Base-by-base conservation (phyloP, 2,113 vertebrate species). In the Centrocercus urophasianus region DNA sequence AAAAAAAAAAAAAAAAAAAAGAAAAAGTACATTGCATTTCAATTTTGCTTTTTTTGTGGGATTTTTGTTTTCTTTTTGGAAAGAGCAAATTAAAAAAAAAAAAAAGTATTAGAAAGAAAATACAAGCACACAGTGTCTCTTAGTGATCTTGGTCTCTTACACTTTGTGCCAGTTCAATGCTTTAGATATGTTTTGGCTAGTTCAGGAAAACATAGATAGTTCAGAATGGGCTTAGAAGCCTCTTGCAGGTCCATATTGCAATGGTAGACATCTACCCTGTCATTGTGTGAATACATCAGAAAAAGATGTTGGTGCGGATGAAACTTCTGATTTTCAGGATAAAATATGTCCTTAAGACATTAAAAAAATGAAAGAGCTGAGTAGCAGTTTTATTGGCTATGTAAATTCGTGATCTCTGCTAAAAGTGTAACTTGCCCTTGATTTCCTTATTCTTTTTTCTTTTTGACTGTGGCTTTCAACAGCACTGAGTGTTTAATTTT, bases 261-360 rank as follows among this genome's bases (percentile, higher is more conserved):
- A 0, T 14, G 10, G 30, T 71, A 63, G 84, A 71, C 16, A 57
- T 47, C 77, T 82, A 75, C 42, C 61, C 61, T 69, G 69, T 40
- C 60, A 70, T 30, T 54, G 71, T 92, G 54, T 59, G 97, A 95
- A 94, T 57, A 93, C 36, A 63, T 73, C 66, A 81, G 86, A 56
- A 54, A 83, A 81, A 59, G 28, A 38, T 77, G 36, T 40, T 65
- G 54, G 57, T 34, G 25, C 74, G 82, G 74, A 70, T 45, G 11
- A 32, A 71, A 45, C 47, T 72, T 60, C 18, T 28, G 47, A 43
- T 80, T 54, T 72, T 91, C 8, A 16, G 89, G 43, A 67, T 72
- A 82, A 91, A 91, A 77, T 75, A 66, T 91, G 90, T 95, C 60
- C 69, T 59, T 78, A 80, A 91, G 45, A 47, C 72, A 85, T 59